Conservation (phyloP, 92 coral and sea anemone genomes). For the Parazoanthus atlanticus region DNA sequence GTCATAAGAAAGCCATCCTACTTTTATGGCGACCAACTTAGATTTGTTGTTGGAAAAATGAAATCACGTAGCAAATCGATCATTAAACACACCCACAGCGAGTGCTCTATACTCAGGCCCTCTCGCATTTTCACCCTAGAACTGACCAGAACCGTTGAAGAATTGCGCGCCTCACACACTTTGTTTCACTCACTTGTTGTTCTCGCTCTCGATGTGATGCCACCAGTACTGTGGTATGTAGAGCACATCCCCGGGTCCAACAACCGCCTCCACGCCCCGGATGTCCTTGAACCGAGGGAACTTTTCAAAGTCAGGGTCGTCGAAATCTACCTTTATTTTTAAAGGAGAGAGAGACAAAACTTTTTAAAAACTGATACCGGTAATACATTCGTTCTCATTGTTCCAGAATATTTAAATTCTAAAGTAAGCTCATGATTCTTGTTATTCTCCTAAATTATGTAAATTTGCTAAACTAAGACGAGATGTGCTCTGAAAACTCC, state of each 20-base stretch:
- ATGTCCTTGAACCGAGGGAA: constrained; percentile 85
- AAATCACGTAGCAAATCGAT: neutral
- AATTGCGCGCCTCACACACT: neutral
- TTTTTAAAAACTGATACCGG: neutral
- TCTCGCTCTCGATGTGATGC: constrained; percentile 97
- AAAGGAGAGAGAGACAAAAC: neutral
- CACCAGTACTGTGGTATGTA: constrained; percentile 97
- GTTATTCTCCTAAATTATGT: no score
- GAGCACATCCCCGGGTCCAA: constrained; percentile 92
- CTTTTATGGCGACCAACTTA: no score
- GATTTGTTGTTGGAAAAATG: no score
- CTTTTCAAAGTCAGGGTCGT: constrained; percentile 68
- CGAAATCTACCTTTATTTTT: constrained; percentile 74
- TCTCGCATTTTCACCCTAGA: neutral
- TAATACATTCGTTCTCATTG: no score
- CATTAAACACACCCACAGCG: neutral
- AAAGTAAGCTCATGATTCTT: no score
- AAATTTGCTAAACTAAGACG: no score
- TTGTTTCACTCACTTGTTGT: constrained; percentile 60
- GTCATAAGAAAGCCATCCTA: no score
- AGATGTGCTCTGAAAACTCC: no score
- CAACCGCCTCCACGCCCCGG: constrained; percentile 81
- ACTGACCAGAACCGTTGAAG: neutral
- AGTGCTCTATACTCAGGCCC: neutral
- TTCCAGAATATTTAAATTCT: neutral